Evolutionary conservation across 2,888 invertebrate species (phyloP), one percentile per base, ranked within the genome.

Genomic region (Diaphora mendica): DNA sequence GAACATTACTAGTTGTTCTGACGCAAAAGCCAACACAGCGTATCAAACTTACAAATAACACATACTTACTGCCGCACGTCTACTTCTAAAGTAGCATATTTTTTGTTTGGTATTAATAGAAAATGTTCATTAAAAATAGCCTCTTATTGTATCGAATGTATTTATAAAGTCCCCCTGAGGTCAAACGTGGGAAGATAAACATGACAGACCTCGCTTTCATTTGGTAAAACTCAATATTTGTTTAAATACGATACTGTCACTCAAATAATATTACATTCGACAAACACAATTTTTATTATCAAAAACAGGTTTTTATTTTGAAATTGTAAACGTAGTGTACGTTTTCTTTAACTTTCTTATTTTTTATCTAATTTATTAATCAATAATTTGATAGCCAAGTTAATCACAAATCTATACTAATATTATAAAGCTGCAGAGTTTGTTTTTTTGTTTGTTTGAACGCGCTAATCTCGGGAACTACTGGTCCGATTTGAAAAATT

Each of bases 161-260:
- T 69, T 17, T 62, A 64, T 64, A 35, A n/a, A 55, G 9, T 35
- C 17, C 65, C 51, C 64, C 39, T 30, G 17, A 35, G 51, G 2
- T 23, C 51, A 44, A 73, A 70, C 80, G 84, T 84, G 82, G 82
- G 84, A 82, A 84, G 69, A 72, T 67, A 78, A 80, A 82, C 74
- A 79, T 66, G 74, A 70, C 78, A 78, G 64, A 55, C 68, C 68
- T 74, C 73, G 64, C 75, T 73, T 74, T 42, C 62, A 23, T 71
- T 72, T 64, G 2, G 39, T 70, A 26, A 30, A 26, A 48, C 67
- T 72, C 39, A 72, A 73, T 73, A 73, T 75, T 75, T 44, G 70
- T 66, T 20, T 59, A 68, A 44, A 55, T 64, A 42, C 68, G 64
- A 74, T 68, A 74, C 51, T 70, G 71, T 65, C 71, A 71, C 55